phyloP scores from a whole-genome alignment of 2,888 invertebrate species.

The Diaperis boleti region DNA sequence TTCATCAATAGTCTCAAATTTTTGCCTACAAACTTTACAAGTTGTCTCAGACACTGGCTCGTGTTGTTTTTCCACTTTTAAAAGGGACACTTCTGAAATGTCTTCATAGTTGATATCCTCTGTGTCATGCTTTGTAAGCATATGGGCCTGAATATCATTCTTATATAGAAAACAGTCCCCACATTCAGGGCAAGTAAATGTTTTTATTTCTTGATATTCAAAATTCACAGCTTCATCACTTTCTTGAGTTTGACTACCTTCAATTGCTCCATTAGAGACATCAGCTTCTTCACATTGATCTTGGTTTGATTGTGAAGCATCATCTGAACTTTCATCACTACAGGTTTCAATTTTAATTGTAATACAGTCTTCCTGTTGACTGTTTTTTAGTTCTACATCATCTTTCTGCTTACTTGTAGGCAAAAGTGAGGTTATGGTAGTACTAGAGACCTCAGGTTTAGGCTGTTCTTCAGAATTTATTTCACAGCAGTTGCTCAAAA shows the following conservation, averaged over 20 bases:
- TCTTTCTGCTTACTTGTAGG: not conserved
- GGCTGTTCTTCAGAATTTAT: not conserved
- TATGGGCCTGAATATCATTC: slow-evolving; percentile 25
- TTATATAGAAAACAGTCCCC: slow-evolving; percentile 25
- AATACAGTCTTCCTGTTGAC: slow-evolving; percentile 6
- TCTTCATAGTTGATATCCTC: slow-evolving; percentile 6
- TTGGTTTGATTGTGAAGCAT: not conserved
- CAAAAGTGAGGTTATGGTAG: not conserved
- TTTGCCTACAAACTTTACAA: slow-evolving; percentile 30
- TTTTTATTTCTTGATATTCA: slow-evolving; percentile 20
- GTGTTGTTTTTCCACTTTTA: slow-evolving; percentile 9
- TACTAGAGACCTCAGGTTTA: not conserved
- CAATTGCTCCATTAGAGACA: not conserved
- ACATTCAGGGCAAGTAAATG: slow-evolving; percentile 30
- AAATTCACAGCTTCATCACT: not conserved
- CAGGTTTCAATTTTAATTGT: slow-evolving; percentile 24
- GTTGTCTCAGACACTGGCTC: not conserved
- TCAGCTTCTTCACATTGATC: slow-evolving; percentile 14
- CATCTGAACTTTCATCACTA: slow-evolving; percentile 8
- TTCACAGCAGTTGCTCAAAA: slow-evolving; percentile 9
- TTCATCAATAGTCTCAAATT: slow-evolving; percentile 27
- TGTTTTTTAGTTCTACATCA: not conserved
- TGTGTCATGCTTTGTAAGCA: slow-evolving; percentile 22
- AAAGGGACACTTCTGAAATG: slow-evolving; percentile 2
- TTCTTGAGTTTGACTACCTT: not conserved